Conservation (phyloP, 92 coral and sea anemone genomes). For the Scolanthus callimorphus region DNA sequence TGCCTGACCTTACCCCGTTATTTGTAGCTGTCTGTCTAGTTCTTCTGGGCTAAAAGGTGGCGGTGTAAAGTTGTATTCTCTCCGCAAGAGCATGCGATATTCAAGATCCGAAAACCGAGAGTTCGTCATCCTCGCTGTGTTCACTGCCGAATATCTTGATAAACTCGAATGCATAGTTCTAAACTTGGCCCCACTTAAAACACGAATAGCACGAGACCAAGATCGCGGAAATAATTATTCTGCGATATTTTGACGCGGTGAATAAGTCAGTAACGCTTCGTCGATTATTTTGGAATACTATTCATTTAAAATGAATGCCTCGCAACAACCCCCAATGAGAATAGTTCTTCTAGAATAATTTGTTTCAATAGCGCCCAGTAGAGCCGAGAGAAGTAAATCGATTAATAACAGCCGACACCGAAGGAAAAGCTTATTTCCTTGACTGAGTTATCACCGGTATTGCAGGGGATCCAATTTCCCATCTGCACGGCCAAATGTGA, state of each 20-base stretch:
- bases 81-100: constrained; percentile 4
- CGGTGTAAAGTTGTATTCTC: constrained; percentile 11
- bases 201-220: background rate
- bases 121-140: constrained; percentile 7
- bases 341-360: too few relatives aligned
- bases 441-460: too few relatives aligned
- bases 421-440: too few relatives aligned
- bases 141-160: too few relatives aligned
- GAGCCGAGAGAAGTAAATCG: too few relatives aligned
- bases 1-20: constrained; percentile 13
- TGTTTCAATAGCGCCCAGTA: too few relatives aligned
- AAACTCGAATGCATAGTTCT: too few relatives aligned
- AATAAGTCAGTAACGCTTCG: constrained; percentile 27
- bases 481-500: too few relatives aligned
- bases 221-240: background rate
- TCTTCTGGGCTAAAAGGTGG: constrained; percentile 8
- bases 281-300: constrained; percentile 21
- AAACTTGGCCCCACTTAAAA: too few relatives aligned
- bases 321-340: background rate
- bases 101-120: constrained; percentile 13
- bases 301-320: background rate
- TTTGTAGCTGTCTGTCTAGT: constrained; percentile 4
- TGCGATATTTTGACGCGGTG: constrained; percentile 1
- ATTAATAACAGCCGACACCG: too few relatives aligned
- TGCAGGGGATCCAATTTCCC: too few relatives aligned